Base-by-base conservation (phyloP, 1,140 invertebrate genomes). In the Drosophila nigrodunni region DNA sequence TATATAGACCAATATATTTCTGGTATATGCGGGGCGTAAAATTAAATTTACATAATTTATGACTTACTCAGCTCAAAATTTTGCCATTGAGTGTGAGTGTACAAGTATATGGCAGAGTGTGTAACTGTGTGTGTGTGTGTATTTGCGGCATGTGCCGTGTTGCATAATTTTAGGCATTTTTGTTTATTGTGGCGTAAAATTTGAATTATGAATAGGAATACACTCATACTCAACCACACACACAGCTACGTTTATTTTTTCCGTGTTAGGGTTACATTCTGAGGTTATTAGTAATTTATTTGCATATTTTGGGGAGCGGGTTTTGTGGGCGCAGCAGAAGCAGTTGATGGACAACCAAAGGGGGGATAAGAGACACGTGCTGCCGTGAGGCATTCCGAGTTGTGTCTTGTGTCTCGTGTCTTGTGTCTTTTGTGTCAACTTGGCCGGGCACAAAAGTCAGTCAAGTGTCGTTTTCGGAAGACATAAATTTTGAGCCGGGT, bases 41-140 rank as follows among this genome's bases (percentile, higher is more conserved):
- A 88, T 88, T 90, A 90, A 88, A 88, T 90, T 90, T 90, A 88
- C 85, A 88, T 88, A 88, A 88, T 90, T 90, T 88, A 90, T 90
- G 86, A 90, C 85, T 88, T 88, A 88, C 85, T 88, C 85, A 81
- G 85, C 86, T 77, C 75, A 62, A 77, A 85, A 80, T 89, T 82
- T 10, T 67, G 69, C 46, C 18, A 39, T 21, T 47, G 43, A 30
- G 49, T 46, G 43, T 50, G 50, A 30, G 25, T 5, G 25, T 25
- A 25, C 25, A 3, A 25, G n/a, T n/a, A n/a, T n/a, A n/a, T n/a
- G n/a, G n/a, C 2, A 11, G 9, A 44, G 58, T 39, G 35, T 44
- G 35, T 34, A 18, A 15, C 47, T 47, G 46, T 46, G 44, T 25
- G 25, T 46, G 39, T 57, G 58, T 43, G 52, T 65, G 68, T 65